Evolutionary conservation across 2,113 vertebrate species (phyloP).

Genomic region (Corydoras sp.): DNA sequence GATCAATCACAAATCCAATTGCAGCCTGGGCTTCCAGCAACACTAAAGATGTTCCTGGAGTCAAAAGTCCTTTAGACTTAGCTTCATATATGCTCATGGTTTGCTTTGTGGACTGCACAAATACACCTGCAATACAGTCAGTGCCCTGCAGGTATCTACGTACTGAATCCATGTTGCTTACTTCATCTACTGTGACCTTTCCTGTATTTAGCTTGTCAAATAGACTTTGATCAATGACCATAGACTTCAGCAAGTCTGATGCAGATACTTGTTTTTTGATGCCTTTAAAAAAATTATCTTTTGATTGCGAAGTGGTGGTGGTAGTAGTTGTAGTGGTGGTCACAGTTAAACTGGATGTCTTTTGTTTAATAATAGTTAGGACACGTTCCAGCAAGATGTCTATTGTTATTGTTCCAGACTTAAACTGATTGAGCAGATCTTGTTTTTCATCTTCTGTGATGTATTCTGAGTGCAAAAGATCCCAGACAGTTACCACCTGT

Average conservation of each 20-base stretch:
- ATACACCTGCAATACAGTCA: slow-evolving; percentile 91
- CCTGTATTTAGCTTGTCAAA: slow-evolving; percentile 78
- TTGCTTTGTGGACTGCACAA: slow-evolving; percentile 95
- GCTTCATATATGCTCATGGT: slow-evolving; percentile 67
- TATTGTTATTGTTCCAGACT: too few relatives aligned
- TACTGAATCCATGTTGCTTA: slow-evolving; percentile 67
- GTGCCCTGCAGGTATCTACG: slow-evolving; percentile 89
- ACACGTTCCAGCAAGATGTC: too few relatives aligned
- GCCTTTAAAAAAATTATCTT: too few relatives aligned
- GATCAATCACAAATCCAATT: slow-evolving; percentile 83
- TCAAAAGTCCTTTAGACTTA: slow-evolving; percentile 44
- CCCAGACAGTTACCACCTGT: too few relatives aligned
- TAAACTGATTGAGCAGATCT: too few relatives aligned
- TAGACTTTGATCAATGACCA: slow-evolving; percentile 82
- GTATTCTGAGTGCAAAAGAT: too few relatives aligned
- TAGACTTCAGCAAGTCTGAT: slow-evolving; percentile 84
- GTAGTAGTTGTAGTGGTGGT: slow-evolving; percentile 57
- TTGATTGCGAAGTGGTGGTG: slow-evolving; percentile 82
- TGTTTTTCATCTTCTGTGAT: too few relatives aligned
- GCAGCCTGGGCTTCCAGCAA: slow-evolving; percentile 91
- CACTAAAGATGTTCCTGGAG: slow-evolving; percentile 92
- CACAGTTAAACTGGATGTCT: too few relatives aligned
- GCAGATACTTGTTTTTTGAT: too few relatives aligned
- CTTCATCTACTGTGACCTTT: slow-evolving; percentile 78
- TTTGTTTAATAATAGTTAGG: too few relatives aligned